Percentiles rank a stretch among this genome's conserved stretches.
phyloP scores from a whole-genome alignment of 2,888 invertebrate genomes.

The Tanypteryx hageni region DNA sequence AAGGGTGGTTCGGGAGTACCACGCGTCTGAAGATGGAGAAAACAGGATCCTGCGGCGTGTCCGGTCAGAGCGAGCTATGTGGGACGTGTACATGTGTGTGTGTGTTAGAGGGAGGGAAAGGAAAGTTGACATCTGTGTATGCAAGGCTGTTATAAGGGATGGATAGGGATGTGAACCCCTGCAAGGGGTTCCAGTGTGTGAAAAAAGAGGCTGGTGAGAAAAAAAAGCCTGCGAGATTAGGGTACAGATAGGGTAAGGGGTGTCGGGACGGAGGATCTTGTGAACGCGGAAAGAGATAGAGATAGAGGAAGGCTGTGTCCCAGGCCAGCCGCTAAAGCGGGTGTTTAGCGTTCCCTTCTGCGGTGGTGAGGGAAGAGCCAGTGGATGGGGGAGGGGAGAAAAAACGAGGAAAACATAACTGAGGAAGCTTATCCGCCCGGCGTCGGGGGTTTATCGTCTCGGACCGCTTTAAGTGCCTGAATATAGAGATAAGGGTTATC shows the following conservation, averaged over 20 bases:
- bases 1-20: too few species aligned
- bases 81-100: neutral
- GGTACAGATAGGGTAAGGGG: conserved; percentile 6
- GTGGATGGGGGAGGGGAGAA: neutral
- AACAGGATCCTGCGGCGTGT: too few species aligned
- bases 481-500: conserved; percentile 10
- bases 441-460: neutral
- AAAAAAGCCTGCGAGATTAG: conserved; percentile 13
- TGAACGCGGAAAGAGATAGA: neutral
- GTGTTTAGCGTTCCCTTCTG: neutral
- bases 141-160: neutral
- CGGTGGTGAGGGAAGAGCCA: neutral
- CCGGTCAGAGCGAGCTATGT: too few species aligned
- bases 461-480: conserved; percentile 5
- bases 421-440: conserved; percentile 41
- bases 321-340: neutral
- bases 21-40: too few species aligned
- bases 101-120: neutral
- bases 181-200: neutral
- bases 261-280: neutral
- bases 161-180: neutral
- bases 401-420: conserved; percentile 21
- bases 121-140: conserved; percentile 26
- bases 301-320: neutral
- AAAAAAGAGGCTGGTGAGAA: neutral